Evolutionary conservation across 2,888 invertebrate genomes (phyloP).

Genomic region (Amphipoea lucens): DNA sequence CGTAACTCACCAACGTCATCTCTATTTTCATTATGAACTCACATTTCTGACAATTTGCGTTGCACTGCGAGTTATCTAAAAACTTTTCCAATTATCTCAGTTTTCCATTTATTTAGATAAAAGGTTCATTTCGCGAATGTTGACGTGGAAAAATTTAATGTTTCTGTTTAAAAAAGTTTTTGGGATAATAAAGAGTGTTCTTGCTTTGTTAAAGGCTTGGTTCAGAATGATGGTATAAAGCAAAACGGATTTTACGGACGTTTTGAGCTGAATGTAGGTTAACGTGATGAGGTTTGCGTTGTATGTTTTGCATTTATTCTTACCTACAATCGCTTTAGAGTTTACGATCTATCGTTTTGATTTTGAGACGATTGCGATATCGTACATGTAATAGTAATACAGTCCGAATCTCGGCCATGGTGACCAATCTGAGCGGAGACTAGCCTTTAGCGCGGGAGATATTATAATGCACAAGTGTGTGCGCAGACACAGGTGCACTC

Average conservation of each 20-base stretch:
- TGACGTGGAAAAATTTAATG: constrained; percentile 27
- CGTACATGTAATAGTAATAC: background rate
- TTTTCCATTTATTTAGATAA: constrained; percentile 57
- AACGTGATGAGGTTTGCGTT: constrained; percentile 19
- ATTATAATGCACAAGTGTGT: too few relatives aligned
- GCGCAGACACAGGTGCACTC: too few relatives aligned
- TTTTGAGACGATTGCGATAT: background rate
- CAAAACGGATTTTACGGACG: constrained; percentile 10
- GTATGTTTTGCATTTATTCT: constrained; percentile 21
- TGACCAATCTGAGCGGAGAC: too few relatives aligned
- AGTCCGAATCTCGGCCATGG: too few relatives aligned
- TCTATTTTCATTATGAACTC: constrained; percentile 35
- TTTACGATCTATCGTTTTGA: background rate
- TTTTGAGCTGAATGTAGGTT: constrained; percentile 38
- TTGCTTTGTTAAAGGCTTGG: constrained; percentile 31
- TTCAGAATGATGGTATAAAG: background rate
- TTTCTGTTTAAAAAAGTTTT: constrained; percentile 28
- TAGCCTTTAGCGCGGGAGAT: too few relatives aligned
- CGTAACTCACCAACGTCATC: constrained; percentile 19
- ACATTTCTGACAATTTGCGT: constrained; percentile 45
- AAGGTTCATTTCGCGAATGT: constrained; percentile 36
- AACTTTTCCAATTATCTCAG: constrained; percentile 63
- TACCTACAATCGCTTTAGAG: background rate
- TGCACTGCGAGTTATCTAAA: constrained; percentile 49
- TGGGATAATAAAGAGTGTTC: background rate